Conservation (phyloP, 2,113 vertebrate species). For the Physeter macrocephalus region DNA sequence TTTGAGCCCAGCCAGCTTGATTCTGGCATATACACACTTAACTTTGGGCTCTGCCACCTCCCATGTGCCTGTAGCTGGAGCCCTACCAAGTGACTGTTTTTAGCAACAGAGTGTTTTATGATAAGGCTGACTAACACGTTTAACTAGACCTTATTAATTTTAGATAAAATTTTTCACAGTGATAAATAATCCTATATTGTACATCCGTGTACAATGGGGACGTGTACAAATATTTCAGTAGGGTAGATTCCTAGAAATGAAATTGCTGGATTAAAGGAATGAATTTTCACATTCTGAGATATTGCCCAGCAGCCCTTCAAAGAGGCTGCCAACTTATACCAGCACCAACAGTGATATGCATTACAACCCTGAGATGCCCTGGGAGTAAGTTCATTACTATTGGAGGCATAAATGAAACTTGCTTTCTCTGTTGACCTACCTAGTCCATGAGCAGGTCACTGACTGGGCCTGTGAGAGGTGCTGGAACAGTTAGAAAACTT, state of each 20-base stretch:
- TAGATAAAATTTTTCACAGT: not conserved
- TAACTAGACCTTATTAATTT: slow-evolving; percentile 26
- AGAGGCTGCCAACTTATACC: not conserved
- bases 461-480: not conserved
- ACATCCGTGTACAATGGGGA: not conserved
- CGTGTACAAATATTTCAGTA: not conserved
- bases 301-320: not conserved
- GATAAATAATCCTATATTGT: not conserved
- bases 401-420: not conserved
- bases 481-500: not conserved
- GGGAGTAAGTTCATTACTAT: not conserved
- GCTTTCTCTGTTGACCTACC: not conserved
- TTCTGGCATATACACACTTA: not conserved
- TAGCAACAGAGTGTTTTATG: not conserved
- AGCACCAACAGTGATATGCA: not conserved
- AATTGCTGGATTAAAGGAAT: slow-evolving; percentile 9
- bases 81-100: not conserved
- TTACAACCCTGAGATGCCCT: not conserved
- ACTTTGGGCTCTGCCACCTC: not conserved
- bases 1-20: not conserved
- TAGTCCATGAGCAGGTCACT: not conserved
- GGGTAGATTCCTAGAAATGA: not conserved
- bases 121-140: not conserved
- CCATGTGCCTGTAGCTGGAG: not conserved
- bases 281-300: not conserved